Base-by-base conservation (phyloP, 2,113 vertebrate genomes). In the Paratilapia polleni region DNA sequence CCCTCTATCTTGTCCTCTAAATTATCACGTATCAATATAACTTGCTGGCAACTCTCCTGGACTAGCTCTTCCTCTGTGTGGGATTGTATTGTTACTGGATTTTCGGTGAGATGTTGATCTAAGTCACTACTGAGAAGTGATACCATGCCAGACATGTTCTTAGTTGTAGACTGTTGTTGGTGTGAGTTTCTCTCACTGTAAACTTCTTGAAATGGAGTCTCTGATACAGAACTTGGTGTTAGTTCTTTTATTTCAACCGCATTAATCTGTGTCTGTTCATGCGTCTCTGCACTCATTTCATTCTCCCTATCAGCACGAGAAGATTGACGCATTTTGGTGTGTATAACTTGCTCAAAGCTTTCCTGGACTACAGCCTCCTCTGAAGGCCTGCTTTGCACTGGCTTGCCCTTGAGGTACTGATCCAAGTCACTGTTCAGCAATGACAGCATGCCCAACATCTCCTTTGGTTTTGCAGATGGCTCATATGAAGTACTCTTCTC, bases 401-500 rank as follows among this genome's bases (percentile, higher is more conserved):
- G 79, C 6, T 56, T 95, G 70, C 93, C 85, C 77, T 90, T 47
- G 12, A 88, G 34, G 0, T 82, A 83, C 0, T 92, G 64, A 36
- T 95, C 95, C 14, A 96, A 91, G 80, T 97, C 96, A 77, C 93
- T 81, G 6, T 78, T 75, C 9, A 96, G 95, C 81, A 95, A 88
- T 74, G 94, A 95, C 34, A 94, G 82, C 73, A 94, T 91, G 57
- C 95, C 97, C 43, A 89, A 64, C 11, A 88, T 8, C 0, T 96
- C 95, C 31, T 80, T 89, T n/a, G 57, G 54, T 81, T 84, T 85
- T 78, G 92, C 79, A 76, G 63, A 80, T 4, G 20, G 80, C 22
- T 91, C 60, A 74, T 54, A 26, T 47, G 83, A 86, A 38, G 81
- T 57, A 9, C 78, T 94, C 91, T 86, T 91, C 2, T 90, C 94